A percentile compares a stretch with the other conserved stretches of the same genome.
Conservation (phyloP, 2,888 invertebrate genomes). For the Thysanoteuthis rhombus region DNA sequence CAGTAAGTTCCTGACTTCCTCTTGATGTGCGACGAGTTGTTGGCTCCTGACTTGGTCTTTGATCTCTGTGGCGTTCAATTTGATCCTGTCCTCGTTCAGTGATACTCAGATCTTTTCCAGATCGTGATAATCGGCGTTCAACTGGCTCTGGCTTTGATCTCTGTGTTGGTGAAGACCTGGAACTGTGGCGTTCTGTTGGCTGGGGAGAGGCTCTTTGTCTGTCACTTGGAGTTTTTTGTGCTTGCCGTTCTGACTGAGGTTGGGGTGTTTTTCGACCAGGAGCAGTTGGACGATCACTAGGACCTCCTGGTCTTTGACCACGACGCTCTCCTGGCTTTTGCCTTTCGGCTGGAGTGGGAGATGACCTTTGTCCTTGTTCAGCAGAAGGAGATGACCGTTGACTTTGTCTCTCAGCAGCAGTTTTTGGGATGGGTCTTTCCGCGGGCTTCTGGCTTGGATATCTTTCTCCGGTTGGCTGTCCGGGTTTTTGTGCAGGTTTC, state of each 20-base stretch:
- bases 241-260: conserved; percentile 23
- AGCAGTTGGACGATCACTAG: neutral
- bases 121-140: conserved; percentile 22
- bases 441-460: conserved; percentile 1
- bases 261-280: conserved; percentile 16
- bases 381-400: conserved; percentile 25
- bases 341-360: conserved; percentile 27
- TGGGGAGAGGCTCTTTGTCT: conserved; percentile 19
- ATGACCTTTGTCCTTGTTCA: conserved; percentile 26
- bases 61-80: neutral
- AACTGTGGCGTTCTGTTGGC: conserved; percentile 27
- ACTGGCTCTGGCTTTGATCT: conserved; percentile 23
- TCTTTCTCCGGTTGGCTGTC: neutral
- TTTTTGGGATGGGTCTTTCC: conserved; percentile 17
- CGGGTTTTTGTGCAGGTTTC: conserved; percentile 14
- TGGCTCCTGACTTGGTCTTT: conserved; percentile 19
- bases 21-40: conserved; percentile 25
- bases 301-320: conserved; percentile 27
- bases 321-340: conserved; percentile 17
- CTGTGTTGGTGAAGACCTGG: neutral
- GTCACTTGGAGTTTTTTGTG: neutral
- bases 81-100: conserved; percentile 29
- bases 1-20: conserved; percentile 30
- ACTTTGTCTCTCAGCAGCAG: conserved; percentile 22
- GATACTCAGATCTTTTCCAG: conserved; percentile 20